Base-by-base conservation (phyloP, 2,888 invertebrate species). In the Mythimna loreyi region DNA sequence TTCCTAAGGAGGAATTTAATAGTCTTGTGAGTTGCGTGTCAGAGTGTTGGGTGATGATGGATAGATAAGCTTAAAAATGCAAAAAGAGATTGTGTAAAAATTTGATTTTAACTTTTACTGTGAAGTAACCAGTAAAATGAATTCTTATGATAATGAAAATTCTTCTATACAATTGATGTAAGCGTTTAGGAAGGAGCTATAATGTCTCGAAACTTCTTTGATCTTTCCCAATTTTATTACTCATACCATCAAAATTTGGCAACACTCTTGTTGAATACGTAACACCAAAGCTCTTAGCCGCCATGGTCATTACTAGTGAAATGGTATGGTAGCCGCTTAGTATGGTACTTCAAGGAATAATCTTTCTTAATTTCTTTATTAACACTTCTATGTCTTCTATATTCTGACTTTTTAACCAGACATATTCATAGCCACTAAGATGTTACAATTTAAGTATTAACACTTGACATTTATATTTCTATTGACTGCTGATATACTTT, bases 1-100 rank as follows among this genome's bases (percentile, higher is more conserved):
- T 65, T 78, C 73, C 78, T 78, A 53, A 16, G 19, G 19, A 52
- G 75, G 75, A 75, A 58, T 75, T 65, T 72, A 60, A 71, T 30
- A 6, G 40, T 59, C 49, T 47, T 57, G 40, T 1, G 50, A 47
- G 40, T 36, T 25, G 43, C 53, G n/a, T 28, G 50, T 5, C 25
- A 45, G 25, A 16, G 25, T 23, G 5, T 4, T 58, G 45, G 45
- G 19, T 57, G 9, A 33, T 49, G 23, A 1, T 36, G 4, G 19
- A 56, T 36, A 19, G 19, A 56, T 36, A 19, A 47, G 25, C 2
- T 40, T 11, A 43, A 19, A 28, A 30, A 43, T 33, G n/a, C 11
- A 33, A 19, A 5, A n/a, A 13, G 59, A 71, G 13, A 28, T 33
- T 25, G 4, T 11, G 36, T 67, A 52, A 33, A 30, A 43, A 52